phyloP scores from a whole-genome alignment of 2,113 vertebrate species.

The Actinemys pallida region DNA sequence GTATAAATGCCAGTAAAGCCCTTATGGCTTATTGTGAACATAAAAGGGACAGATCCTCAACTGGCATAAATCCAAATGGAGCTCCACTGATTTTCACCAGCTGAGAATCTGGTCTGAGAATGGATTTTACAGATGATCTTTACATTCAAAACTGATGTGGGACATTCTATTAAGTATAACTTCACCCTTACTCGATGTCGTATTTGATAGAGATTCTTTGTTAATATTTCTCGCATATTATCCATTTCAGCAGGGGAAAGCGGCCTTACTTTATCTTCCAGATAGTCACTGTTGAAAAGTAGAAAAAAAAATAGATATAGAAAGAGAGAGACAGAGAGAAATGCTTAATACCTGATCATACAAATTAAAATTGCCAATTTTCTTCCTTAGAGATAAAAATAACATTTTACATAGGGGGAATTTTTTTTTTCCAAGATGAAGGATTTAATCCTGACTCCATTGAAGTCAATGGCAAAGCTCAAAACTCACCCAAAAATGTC shows the following conservation, averaged over 20 bases:
- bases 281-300: slow-evolving; percentile 77
- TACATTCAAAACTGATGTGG: slow-evolving; percentile 12
- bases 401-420: background rate
- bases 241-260: slow-evolving; percentile 87
- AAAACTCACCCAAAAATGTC: background rate
- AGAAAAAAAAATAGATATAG: background rate
- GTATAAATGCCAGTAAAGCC: background rate
- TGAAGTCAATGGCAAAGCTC: background rate
- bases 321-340: background rate
- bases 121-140: background rate
- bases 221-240: slow-evolving; percentile 92
- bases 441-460: background rate
- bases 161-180: slow-evolving; percentile 28
- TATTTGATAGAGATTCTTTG: slow-evolving; percentile 97
- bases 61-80: background rate
- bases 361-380: background rate
- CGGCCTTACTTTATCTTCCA: slow-evolving; percentile 82
- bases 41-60: background rate
- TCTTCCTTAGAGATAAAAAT: background rate
- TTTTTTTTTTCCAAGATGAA: background rate
- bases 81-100: background rate
- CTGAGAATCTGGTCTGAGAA: background rate
- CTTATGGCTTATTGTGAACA: background rate
- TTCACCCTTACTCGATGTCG: slow-evolving; percentile 88
- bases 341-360: background rate